Evolutionary conservation across 2,888 invertebrate genomes (phyloP), one percentile per base, ranked within the genome.

Genomic region (Stictocephala bisonia): DNA sequence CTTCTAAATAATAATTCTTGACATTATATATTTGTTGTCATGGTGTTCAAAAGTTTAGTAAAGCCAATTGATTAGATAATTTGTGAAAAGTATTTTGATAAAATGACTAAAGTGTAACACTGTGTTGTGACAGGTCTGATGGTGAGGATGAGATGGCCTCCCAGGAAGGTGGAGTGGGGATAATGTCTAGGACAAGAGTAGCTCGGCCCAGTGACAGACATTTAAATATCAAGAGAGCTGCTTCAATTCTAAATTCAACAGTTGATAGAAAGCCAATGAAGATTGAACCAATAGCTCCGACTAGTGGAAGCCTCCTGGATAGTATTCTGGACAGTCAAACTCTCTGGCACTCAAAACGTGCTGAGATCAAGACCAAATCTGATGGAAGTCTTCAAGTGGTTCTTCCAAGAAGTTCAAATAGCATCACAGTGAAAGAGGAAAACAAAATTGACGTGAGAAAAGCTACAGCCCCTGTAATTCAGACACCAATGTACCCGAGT

Each of bases 281-380:
- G 35, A 24, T 48, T 4, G 60, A 58, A 27, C 3, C 20, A 3
- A n/a, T 53, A 27, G 29, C 68, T 31, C 51, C 75, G 1, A 71
- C 77, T 2, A 72, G 78, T 0, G 71, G 83, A 1, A 92, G 93
- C 83, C 80, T 94, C 7, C 84, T 94, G 3, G 89, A 88, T 29
- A 89, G 87, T 79, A 93, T 94, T 78, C 84, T 94, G 79, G 88
- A 89, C 76, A 87, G 88, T 78, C 93, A 93, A 82, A 87, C 90
- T 64, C 85, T 89, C 74, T 88, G 93, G 84, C 91, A 91, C 81
- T 90, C 90, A 4, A 90, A 88, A 29, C 86, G 88, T 58, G 85
- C 88, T 24, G 83, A 88, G 2, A 85, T 90, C 6, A 87, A 87
- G 0, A 80, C 90, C 0, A 86, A 88, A 50, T 86, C 87, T 1